Conservation (phyloP, 2,113 vertebrate species). For the Nycticebus coucang region DNA sequence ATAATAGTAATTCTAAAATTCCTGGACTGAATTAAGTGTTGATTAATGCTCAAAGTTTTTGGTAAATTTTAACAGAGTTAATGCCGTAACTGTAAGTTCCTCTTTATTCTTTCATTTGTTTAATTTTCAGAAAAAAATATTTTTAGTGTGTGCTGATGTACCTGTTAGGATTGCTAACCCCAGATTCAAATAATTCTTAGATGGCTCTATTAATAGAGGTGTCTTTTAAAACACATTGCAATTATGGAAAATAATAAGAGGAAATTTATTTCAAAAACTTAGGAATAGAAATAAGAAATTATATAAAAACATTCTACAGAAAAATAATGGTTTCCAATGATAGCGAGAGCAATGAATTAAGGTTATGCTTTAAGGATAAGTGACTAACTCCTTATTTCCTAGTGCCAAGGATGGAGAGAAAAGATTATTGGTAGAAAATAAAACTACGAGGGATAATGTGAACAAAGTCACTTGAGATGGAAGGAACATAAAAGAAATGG, state of each 20-base stretch:
- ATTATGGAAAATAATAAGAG: neutral
- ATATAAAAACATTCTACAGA: neutral
- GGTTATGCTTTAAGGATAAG: conserved; percentile 15
- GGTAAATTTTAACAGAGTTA: neutral
- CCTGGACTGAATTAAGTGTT: neutral
- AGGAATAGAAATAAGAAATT: neutral
- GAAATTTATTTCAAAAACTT: neutral
- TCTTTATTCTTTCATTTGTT: neutral
- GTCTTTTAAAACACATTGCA: neutral
- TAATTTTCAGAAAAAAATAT: neutral
- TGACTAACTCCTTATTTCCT: conserved; percentile 4
- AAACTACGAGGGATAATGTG: conserved; percentile 51
- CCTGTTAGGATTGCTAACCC: neutral
- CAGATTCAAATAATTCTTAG: neutral
- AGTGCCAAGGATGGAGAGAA: neutral
- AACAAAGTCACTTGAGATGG: conserved; percentile 10
- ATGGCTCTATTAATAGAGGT: neutral
- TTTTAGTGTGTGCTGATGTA: neutral
- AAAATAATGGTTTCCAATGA: conserved; percentile 9
- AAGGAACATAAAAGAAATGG: conserved; percentile 26
- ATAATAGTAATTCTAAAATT: neutral
- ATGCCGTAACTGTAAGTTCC: neutral
- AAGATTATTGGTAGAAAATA: conserved; percentile 35
- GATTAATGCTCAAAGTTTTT: neutral
- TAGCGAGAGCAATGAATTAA: neutral